A percentile compares a stretch with the other conserved stretches of the same genome.
phyloP scores from a whole-genome alignment of 1,140 invertebrate genomes.

The Neodiprion pinetum region DNA sequence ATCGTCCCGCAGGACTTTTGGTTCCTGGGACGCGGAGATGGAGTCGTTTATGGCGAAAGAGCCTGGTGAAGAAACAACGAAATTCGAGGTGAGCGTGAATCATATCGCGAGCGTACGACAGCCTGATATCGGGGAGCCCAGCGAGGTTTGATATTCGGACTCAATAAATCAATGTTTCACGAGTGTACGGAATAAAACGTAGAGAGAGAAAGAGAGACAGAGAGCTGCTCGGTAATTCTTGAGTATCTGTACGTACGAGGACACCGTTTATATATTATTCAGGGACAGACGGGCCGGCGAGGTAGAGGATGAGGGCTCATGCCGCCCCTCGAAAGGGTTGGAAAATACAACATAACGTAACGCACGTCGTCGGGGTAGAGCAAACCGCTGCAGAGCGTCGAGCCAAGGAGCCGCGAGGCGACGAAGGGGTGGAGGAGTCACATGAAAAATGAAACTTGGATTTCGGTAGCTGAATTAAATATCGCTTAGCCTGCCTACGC shows the following conservation, averaged over 20 bases:
- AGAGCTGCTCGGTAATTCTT: background rate
- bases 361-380: no score
- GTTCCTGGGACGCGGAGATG: no score
- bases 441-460: constrained; percentile 7
- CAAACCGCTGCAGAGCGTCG: no score
- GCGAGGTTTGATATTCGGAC: background rate
- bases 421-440: background rate
- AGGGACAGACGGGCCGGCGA: background rate
- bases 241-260: background rate
- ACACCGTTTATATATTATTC: constrained; percentile 7
- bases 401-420: background rate
- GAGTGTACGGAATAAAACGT: background rate
- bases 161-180: constrained; percentile 6
- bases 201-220: background rate
- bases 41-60: no score
- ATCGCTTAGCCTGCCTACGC: background rate
- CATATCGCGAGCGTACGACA: no score
- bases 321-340: background rate
- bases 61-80: no score
- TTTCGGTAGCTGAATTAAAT: constrained; percentile 3
- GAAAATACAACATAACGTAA: background rate
- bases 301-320: no score
- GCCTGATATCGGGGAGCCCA: no score
- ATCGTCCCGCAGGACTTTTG: no score
- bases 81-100: no score